Base-by-base conservation (phyloP, 2,797 vertebrate species). In the Enoplosus armatus region DNA sequence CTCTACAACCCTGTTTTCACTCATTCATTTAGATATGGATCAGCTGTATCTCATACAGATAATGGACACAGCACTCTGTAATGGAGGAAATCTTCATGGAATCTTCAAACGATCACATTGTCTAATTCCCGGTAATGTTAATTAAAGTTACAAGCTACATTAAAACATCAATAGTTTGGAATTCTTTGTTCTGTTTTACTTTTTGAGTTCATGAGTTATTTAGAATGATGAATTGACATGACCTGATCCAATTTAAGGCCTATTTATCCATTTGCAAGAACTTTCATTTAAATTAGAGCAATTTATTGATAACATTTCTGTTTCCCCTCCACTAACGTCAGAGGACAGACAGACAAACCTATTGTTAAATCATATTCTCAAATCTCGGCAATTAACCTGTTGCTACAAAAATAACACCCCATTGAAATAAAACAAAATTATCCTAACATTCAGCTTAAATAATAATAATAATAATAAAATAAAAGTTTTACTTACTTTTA, bases 1-100 rank as follows among this genome's bases (percentile, higher is more conserved):
- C 70, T 62, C 54, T n/a, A 31, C 58, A 54, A 27, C 27, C 60
- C 43, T 75, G 50, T 69, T 58, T 70, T 78, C 56, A 63, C 58
- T 72, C 56, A 14, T 59, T 63, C 47, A 54, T 71, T 75, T 55
- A 58, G 83, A 79, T 68, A 39, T 27, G 47, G 80, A 85, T 85
- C 76, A 63, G 67, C 45, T n/a, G 37, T 14, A 59, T 24, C 64
- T 53, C 56, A 60, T 47, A 26, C 47, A 67, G 22, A 71, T 83
- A 84, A 85, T 85, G 79, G 77, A 69, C 43, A 8, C 26, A 43
- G 54, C 1, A n/a, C 37, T 43, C 51, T 4, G 26, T 75, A 77
- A 72, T 73, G 76, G 51, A 35, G 59, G 55, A 9, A 66, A 74
- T 61, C 53, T 48, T 33, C 2, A 14, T 53, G 37, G 79, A 79